phyloP scores from a whole-genome alignment of 2,888 invertebrate species.

The Entomobrya multifasciata region DNA sequence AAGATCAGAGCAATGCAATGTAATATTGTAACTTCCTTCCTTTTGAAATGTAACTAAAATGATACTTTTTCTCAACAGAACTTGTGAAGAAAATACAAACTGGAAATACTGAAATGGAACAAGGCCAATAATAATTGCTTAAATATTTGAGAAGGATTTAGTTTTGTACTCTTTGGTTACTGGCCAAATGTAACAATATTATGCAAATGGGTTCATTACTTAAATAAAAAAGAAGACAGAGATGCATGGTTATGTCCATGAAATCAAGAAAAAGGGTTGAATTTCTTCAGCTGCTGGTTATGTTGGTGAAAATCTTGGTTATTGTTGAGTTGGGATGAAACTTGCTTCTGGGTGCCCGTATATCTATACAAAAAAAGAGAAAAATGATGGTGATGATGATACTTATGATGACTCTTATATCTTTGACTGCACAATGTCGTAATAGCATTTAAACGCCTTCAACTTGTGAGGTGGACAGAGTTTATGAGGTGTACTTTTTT shows the following conservation, averaged over 20 bases:
- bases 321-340: constrained; percentile 45
- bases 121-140: constrained; percentile 45
- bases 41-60: neutral
- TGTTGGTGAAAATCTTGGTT: neutral
- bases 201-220: constrained; percentile 73
- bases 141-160: constrained; percentile 2
- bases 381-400: constrained; percentile 21
- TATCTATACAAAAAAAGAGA: constrained; percentile 23
- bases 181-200: constrained; percentile 62
- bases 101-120: constrained; percentile 21
- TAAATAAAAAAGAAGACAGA: constrained; percentile 64
- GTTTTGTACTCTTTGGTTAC: neutral
- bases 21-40: neutral
- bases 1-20: no score
- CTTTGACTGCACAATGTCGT: neutral
- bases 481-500: constrained; percentile 41
- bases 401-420: no score
- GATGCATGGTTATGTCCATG: constrained; percentile 61
- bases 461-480: constrained; percentile 62
- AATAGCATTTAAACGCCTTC: constrained; percentile 47
- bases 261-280: constrained; percentile 39
- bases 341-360: constrained; percentile 63
- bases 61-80: no score
- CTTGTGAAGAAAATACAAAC: no score
- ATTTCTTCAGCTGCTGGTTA: constrained; percentile 28